Percentiles rank a stretch among this genome's conserved stretches.
These are phyloP conservation scores for Megaceryle torquata DNA, from an alignment of 2,113 vertebrate species.

Conservation along the genomic window DNA sequence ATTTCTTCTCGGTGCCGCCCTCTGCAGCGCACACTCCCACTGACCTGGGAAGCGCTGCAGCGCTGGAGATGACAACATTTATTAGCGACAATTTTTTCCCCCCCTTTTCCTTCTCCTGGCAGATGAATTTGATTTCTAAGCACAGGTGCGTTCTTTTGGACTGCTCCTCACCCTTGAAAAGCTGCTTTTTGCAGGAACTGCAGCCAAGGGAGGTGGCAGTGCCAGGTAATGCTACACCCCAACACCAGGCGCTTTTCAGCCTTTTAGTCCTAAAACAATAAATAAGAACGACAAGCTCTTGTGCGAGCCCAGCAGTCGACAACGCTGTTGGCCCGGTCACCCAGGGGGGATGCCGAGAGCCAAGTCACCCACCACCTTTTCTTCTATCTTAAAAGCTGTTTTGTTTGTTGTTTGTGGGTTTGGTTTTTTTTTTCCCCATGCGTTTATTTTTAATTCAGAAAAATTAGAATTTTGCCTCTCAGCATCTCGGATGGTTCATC, in stretches of 20 bases:
- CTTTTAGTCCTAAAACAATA: neutral
- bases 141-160: neutral
- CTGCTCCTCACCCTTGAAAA: neutral
- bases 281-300: neutral
- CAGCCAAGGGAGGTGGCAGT: neutral
- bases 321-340: neutral
- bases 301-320: neutral
- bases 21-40: neutral
- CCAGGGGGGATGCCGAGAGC: neutral
- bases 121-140: neutral
- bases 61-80: neutral
- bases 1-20: neutral
- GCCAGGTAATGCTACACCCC: neutral
- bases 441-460: neutral
- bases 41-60: neutral
- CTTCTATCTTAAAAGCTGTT: neutral
- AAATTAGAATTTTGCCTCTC: neutral
- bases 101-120: neutral
- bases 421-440: neutral
- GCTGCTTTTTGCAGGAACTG: neutral
- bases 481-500: neutral
- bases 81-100: neutral
- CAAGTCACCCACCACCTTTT: neutral
- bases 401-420: no score
- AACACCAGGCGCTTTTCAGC: rapidly evolving